Evolutionary conservation across 2,113 vertebrate genomes (phyloP).

Genomic region (Tricholaema leucomelas): DNA sequence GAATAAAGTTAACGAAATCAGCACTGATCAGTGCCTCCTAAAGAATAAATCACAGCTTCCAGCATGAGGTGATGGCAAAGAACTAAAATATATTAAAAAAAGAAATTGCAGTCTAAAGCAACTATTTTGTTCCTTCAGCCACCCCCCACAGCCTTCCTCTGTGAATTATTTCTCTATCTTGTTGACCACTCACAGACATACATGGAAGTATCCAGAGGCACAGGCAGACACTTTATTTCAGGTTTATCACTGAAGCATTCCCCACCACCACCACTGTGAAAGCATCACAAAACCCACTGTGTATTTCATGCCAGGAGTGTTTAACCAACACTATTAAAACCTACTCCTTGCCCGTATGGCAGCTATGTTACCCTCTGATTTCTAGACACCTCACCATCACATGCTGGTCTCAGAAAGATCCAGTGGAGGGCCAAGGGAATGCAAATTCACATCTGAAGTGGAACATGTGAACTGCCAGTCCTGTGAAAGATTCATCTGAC

Average conservation of each 20-base stretch:
- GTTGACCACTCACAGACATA: background rate
- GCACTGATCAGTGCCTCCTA: background rate
- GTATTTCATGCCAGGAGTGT: background rate
- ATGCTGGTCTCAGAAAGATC: background rate
- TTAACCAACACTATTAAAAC: background rate
- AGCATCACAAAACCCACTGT: background rate
- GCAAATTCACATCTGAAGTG: background rate
- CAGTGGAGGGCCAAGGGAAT: background rate
- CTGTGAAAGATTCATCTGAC: background rate
- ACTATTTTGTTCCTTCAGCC: background rate
- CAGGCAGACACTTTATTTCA: background rate
- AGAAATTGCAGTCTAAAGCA: background rate
- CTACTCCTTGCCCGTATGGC: background rate
- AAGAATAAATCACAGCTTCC: background rate
- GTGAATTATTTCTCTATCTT: background rate
- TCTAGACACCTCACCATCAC: background rate
- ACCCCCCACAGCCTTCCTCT: background rate
- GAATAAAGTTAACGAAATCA: constrained; percentile 3
- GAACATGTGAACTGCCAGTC: accelerated
- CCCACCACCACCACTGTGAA: background rate
- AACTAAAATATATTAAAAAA: background rate
- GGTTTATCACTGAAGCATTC: background rate
- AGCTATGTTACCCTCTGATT: background rate
- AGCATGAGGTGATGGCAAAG: background rate
- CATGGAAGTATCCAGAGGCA: background rate